Evolutionary conservation across 2,888 invertebrate species (phyloP), one percentile per base, ranked within the genome.

Genomic region (Petrolisthes cinctipes): DNA sequence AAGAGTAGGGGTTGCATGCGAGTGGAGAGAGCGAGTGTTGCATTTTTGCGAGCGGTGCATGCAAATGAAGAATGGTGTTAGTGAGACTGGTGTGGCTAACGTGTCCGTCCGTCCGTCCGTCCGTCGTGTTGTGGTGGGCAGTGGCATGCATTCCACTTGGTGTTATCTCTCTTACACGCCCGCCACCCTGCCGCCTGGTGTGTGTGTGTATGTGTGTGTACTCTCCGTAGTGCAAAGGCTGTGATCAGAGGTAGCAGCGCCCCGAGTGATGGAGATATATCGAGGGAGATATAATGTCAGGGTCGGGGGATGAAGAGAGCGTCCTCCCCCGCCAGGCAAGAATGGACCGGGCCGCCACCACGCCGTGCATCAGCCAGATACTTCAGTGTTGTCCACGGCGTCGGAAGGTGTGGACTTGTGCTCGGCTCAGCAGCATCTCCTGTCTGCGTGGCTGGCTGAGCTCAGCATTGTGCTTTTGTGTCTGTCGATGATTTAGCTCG

Each of bases 361-460:
- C 86, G 83, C 86, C 86, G 83, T 86, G 86, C 86, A 53, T 85
- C 84, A n/a, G 17, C 68, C 20, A n/a, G 37, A 37, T 37, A 37
- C 37, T 79, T 82, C 82, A 86, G 86, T 86, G 86, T 86, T 86
- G 86, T 86, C 86, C 83, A 66, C 78, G 86, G 51, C 86, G 78
- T 68, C 83, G 57, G 23, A 86, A 56, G 53, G 86, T 79, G 86
- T 86, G 86, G 83, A 86, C 71, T 76, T 86, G 83, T 83, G 83
- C 86, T 82, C 83, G 83, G 86, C 86, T 83, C 83, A 83, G 86
- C 83, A 86, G 75, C 86, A 68, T 86, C 83, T 79, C 86, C 83
- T 86, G 86, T 86, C 83, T 83, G 86, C 86, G 86, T 86, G 86
- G 86, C 86, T 86, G 83, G 83, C 83, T 86, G 83, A 79, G 82